Conservation (phyloP, 2,113 vertebrate genomes). For the Lophochroa leadbeateri region DNA sequence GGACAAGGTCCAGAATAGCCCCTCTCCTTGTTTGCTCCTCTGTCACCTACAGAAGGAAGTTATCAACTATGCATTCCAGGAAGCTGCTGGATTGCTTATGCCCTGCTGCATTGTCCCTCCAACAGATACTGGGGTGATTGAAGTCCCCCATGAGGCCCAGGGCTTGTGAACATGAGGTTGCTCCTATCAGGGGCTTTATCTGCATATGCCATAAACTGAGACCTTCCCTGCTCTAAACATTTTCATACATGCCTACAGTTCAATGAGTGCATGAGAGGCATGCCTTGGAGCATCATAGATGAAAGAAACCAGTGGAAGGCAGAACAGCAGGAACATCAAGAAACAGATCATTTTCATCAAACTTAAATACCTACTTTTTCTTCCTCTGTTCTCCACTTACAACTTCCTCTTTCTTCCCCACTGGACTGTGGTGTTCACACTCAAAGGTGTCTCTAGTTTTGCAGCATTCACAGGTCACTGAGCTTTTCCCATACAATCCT, state of each 20-base stretch:
- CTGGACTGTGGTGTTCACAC: not conserved
- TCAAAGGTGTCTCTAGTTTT: not conserved
- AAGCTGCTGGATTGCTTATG: not conserved
- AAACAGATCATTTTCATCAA: not conserved
- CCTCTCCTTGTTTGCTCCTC: not conserved
- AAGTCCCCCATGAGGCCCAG: not conserved
- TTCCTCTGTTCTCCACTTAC: not conserved
- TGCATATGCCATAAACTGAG: rapidly evolving
- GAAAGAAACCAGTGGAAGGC: not conserved
- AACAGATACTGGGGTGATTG: not conserved
- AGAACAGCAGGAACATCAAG: not conserved
- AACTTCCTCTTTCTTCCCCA: not conserved
- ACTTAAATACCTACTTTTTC: not conserved
- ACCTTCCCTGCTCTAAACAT: not conserved
- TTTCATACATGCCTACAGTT: not conserved
- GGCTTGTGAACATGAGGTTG: not conserved
- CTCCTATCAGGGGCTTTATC: not conserved
- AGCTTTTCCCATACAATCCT: not conserved
- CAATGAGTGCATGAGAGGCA: rapidly evolving
- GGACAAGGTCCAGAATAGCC: not conserved
- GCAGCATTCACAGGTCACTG: not conserved
- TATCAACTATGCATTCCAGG: not conserved
- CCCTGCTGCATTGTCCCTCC: not conserved
- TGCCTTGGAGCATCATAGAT: not conserved
- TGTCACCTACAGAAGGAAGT: not conserved